A percentile compares a stretch with the other conserved stretches of the same genome.
phyloP scores from a whole-genome alignment of 2,113 vertebrate species.

The Eira barbara region DNA sequence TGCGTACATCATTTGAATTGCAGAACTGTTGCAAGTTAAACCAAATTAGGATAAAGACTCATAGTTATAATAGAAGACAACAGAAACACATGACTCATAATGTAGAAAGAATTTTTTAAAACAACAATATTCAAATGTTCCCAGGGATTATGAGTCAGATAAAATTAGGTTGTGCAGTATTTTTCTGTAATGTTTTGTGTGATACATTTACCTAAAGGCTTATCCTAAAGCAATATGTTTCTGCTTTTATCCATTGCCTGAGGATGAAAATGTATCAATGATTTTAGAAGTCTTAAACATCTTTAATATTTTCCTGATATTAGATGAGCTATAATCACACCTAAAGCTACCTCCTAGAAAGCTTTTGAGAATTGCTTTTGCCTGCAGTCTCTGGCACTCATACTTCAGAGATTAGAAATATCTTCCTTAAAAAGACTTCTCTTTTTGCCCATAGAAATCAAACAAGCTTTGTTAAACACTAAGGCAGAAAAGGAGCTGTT shows the following conservation, averaged over 20 bases:
- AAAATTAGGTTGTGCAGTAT: slow-evolving; percentile 68
- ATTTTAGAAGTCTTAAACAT: slow-evolving; percentile 69
- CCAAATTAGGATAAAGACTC: not conserved
- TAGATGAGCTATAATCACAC: slow-evolving; percentile 71
- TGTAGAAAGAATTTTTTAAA: not conserved
- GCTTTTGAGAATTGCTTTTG: slow-evolving; percentile 76
- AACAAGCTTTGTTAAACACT: slow-evolving; percentile 49
- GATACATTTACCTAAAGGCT: slow-evolving; percentile 68
- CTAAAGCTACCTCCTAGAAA: slow-evolving; percentile 65
- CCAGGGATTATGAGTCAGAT: slow-evolving; percentile 58
- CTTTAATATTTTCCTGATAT: slow-evolving; percentile 76
- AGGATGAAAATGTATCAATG: slow-evolving; percentile 75
- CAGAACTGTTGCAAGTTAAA: not conserved
- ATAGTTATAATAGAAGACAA: not conserved
- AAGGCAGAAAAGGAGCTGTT: slow-evolving; percentile 34
- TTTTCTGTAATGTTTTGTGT: slow-evolving; percentile 60
- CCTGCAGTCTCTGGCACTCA: slow-evolving; percentile 70
- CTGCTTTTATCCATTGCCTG: slow-evolving; percentile 76
- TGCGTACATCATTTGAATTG: rapidly evolving
- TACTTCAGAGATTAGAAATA: slow-evolving; percentile 76
- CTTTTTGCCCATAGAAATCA: slow-evolving; percentile 40
- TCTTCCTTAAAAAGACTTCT: slow-evolving; percentile 59
- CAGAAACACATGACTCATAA: not conserved
- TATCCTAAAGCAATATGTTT: slow-evolving; percentile 67
- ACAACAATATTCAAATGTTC: not conserved